phyloP scores from a whole-genome alignment of 2,888 invertebrate species.

The Melieria crassipennis region DNA sequence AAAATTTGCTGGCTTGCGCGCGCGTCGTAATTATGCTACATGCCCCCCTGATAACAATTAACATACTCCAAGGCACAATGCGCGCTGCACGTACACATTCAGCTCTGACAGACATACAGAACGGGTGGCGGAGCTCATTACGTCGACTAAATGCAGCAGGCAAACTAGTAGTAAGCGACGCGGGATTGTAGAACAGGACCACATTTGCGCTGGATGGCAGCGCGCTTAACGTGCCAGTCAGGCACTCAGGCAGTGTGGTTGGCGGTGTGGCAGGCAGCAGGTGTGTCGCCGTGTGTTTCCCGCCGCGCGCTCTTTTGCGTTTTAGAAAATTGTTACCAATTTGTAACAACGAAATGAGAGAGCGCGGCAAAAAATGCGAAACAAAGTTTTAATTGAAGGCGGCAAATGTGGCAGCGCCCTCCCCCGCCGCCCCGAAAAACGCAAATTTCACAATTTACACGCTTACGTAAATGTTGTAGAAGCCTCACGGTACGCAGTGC shows the following conservation, averaged over 20 bases:
- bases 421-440: constrained; percentile 31
- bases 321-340: constrained; percentile 34
- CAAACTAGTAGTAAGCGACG: too few relatives aligned
- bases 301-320: too few relatives aligned
- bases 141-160: too few relatives aligned
- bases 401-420: constrained; percentile 12
- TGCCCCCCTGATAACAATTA: constrained; percentile 16
- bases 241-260: too few relatives aligned
- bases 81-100: neutral
- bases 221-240: too few relatives aligned
- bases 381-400: constrained; percentile 43
- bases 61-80: neutral
- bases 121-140: neutral
- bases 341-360: constrained; percentile 30
- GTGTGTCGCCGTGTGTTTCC: too few relatives aligned
- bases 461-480: constrained; percentile 35
- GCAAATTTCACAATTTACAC: constrained; percentile 51
- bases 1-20: neutral
- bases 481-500: constrained; percentile 51
- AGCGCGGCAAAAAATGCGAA: too few relatives aligned
- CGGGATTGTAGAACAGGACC: too few relatives aligned
- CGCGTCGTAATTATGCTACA: constrained; percentile 1
- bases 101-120: neutral
- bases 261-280: too few relatives aligned
- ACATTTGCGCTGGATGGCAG: too few relatives aligned